phyloP scores from a whole-genome alignment of 2,797 vertebrate genomes.

The Orientallactaga sibirica region DNA sequence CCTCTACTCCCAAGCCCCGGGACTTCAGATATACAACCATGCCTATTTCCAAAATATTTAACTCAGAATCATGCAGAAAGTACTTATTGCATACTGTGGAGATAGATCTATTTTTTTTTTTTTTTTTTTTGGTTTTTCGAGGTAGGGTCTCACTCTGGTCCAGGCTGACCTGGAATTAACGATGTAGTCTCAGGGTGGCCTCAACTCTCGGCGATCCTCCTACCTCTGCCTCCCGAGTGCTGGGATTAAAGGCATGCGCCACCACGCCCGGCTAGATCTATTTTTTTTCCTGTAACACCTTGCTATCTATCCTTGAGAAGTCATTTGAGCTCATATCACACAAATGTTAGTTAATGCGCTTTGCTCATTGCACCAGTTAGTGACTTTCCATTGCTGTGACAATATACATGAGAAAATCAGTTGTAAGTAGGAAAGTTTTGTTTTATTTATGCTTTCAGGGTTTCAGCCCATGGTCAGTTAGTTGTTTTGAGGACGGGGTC shows the following conservation, averaged over 20 bases:
- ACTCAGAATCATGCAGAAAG: conserved; percentile 3
- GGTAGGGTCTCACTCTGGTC: no score
- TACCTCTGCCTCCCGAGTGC: no score
- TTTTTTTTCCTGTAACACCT: conserved; percentile 18
- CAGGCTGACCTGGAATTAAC: no score
- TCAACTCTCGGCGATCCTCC: no score
- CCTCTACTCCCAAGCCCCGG: neutral
- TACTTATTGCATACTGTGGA: conserved; percentile 14
- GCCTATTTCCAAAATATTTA: neutral
- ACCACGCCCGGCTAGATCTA: no score
- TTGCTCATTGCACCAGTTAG: neutral
- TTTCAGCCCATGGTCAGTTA: neutral
- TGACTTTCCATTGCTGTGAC: neutral
- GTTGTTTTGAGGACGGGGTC: no score
- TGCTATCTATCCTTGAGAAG: neutral
- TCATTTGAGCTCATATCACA: neutral
- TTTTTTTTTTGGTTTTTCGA: no score
- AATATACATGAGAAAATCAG: neutral
- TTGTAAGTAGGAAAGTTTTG: neutral
- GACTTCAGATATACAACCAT: neutral
- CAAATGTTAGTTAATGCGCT: neutral
- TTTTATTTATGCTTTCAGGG: neutral
- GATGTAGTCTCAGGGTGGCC: no score
- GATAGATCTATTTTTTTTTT: neutral
- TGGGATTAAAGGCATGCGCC: no score